Evolutionary conservation across 2,113 vertebrate genomes (phyloP).

Genomic region (Proterorhinus semilunaris): DNA sequence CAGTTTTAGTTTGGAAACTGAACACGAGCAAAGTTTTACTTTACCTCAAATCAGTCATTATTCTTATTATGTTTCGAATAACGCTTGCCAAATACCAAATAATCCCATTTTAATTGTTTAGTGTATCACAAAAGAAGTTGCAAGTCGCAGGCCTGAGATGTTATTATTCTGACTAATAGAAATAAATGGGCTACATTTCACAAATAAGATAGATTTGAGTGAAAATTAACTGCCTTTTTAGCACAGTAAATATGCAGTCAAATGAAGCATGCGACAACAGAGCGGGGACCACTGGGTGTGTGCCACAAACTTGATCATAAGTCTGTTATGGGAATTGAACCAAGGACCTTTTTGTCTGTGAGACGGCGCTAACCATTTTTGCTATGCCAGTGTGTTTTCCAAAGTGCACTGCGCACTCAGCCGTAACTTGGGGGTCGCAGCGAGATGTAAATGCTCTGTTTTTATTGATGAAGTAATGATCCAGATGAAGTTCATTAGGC

Average conservation of each 20-base stretch:
- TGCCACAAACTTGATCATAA: not conserved
- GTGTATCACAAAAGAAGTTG: no score
- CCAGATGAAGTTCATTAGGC: constrained; percentile 76
- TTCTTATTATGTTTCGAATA: no score
- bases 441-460: constrained; percentile 48
- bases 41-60: no score
- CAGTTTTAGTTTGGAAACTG: no score
- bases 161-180: not conserved
- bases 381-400: constrained; percentile 32
- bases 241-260: no score
- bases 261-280: no score
- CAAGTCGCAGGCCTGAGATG: not conserved
- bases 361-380: constrained; percentile 18
- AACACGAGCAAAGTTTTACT: no score
- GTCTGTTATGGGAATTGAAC: not conserved
- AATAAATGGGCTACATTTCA: not conserved
- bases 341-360: not conserved
- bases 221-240: no score
- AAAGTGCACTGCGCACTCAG: constrained; percentile 48
- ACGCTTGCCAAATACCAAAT: no score
- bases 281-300: no score
- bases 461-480: constrained; percentile 77
- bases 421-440: constrained; percentile 58
- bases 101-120: no score
- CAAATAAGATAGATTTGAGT: not conserved